Base-by-base conservation (phyloP, 2,888 invertebrate genomes). In the Euplagia quadripunctaria region DNA sequence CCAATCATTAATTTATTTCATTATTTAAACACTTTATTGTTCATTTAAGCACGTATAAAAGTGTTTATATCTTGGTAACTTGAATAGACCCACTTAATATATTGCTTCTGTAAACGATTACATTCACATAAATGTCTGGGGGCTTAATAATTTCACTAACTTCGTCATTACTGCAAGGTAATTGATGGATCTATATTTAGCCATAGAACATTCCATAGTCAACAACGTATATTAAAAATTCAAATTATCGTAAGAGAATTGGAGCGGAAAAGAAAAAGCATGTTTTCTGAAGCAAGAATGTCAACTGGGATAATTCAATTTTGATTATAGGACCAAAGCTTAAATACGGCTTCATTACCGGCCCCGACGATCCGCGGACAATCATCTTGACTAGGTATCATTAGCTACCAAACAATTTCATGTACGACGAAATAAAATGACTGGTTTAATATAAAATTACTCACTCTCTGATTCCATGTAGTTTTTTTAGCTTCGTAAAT, bases 241-340 rank as follows among this genome's bases (percentile, higher is more conserved):
- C 90, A 93, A 94, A 93, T 93, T 89, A 89, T 86, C 86, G 86
- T 84, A 84, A 88, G 87, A 87, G 93, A 95, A 95, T 92, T 94
- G 93, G 96, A 95, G 94, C 95, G 92, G 90, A 94, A 94, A 94
- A 94, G 92, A 94, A 95, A 94, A 93, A 91, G 91, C 89, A 86
- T 89, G 84, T 87, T 87, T 91, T 88, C 86, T 91, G 87, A 87
- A 89, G 90, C 90, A 93, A 94, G 94, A 96, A 94, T 94, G 95
- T 96, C 96, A 94, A 92, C 92, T 91, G 91, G 86, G 92, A 93
- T 96, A 96, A 96, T 96, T 96, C 93, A 95, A 95, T 95, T 96
- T 96, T 96, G 96, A 96, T 96, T 95, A 95, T 95, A 96, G 95
- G 93, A 94, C 92, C 93, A 93, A 95, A 91, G 92, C 91, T 88